phyloP scores from a whole-genome alignment of 2,113 vertebrate genomes.

The Hylia prasina region DNA sequence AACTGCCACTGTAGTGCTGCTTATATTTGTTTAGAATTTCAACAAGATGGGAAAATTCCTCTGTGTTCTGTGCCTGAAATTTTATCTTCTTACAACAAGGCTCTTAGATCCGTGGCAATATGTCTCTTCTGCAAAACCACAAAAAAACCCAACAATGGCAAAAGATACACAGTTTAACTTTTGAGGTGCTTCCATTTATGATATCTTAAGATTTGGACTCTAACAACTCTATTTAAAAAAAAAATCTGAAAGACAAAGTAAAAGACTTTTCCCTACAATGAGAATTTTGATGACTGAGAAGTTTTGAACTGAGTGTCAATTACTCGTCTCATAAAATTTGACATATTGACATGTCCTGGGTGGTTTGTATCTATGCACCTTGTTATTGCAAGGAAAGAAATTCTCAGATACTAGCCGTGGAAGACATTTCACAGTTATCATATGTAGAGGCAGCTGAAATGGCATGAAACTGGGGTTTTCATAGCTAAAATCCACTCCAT shows the following conservation, averaged over 20 bases:
- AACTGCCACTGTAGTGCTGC: not conserved
- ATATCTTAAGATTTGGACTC: not conserved
- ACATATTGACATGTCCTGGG: not conserved
- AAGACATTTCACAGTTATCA: not conserved
- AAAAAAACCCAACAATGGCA: not conserved
- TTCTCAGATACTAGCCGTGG: not conserved
- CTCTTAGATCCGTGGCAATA: not conserved
- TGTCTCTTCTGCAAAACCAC: not conserved
- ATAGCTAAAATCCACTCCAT: not conserved
- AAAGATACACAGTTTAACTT: not conserved
- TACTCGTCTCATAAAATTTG: not conserved
- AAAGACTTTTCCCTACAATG: not conserved
- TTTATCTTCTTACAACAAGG: not conserved
- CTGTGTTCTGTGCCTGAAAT: not conserved
- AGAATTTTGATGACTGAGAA: not conserved
- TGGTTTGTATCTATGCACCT: not conserved
- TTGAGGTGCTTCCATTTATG: not conserved
- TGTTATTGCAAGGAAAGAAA: not conserved
- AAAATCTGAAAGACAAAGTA: not conserved
- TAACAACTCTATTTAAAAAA: not conserved
- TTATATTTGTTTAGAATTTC: not conserved
- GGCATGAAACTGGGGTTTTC: not conserved
- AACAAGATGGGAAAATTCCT: not conserved
- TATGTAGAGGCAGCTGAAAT: not conserved
- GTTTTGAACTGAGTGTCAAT: not conserved